phyloP scores from a whole-genome alignment of 2,888 invertebrate species.

The Pteria penguin region DNA sequence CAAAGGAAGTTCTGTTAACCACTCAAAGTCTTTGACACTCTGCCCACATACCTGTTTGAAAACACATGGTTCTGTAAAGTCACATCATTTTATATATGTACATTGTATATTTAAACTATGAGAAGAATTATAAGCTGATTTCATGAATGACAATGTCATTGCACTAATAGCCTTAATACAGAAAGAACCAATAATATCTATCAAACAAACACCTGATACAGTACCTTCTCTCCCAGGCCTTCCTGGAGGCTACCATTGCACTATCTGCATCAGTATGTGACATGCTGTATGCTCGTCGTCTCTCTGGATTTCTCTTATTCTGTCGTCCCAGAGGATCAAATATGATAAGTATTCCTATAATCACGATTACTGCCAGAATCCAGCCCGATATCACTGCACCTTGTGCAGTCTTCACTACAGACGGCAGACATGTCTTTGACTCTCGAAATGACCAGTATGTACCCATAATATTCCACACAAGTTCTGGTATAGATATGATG shows the following conservation, averaged over 20 bases:
- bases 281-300: constrained; percentile 19
- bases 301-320: constrained; percentile 81
- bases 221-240: constrained; percentile 72
- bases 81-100: not conserved
- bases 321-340: constrained; percentile 89
- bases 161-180: too few species aligned
- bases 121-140: not conserved
- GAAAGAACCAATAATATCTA: not conserved
- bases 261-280: constrained; percentile 42
- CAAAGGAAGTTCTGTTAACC: too few species aligned
- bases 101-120: not conserved
- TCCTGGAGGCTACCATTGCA: constrained; percentile 51
- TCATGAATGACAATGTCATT: too few species aligned
- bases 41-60: too few species aligned
- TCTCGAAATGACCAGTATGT: constrained; percentile 88
- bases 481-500: constrained; percentile 88
- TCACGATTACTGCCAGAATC: constrained; percentile 86
- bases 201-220: not conserved
- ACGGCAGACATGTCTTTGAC: constrained; percentile 61
- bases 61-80: too few species aligned
- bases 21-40: too few species aligned
- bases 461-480: constrained; percentile 89
- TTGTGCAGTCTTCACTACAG: constrained; percentile 76
- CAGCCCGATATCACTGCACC: constrained; percentile 90
- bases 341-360: constrained; percentile 88